These are phyloP conservation scores for Pipistrellus pipistrellus DNA, from an alignment of 2,797 vertebrate genomes.

Conservation along the genomic window DNA sequence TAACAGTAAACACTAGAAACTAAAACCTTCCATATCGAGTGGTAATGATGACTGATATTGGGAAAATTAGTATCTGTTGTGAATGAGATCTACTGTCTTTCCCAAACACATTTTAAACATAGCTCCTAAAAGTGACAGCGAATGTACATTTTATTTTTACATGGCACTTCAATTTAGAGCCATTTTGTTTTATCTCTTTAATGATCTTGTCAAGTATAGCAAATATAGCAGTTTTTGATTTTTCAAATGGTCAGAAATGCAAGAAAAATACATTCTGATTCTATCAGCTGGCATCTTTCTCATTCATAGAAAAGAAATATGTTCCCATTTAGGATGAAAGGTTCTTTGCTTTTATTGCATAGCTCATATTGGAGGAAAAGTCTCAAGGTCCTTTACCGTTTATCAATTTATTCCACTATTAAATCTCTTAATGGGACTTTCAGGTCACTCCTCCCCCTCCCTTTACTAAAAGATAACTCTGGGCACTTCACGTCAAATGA, in stretches of 20 bases:
- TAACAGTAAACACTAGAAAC: background rate
- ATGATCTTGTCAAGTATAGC: conserved; percentile 45
- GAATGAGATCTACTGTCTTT: background rate
- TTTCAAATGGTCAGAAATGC: conserved; percentile 67
- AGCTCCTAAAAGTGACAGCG: conserved; percentile 5
- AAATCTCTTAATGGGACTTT: conserved; percentile 71
- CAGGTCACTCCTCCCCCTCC: conserved; percentile 58
- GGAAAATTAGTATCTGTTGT: conserved; percentile 22
- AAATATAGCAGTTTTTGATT: conserved; percentile 68
- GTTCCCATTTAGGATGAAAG: conserved; percentile 76
- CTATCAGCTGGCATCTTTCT: conserved; percentile 59
- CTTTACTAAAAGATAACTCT: conserved; percentile 72
- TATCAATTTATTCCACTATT: conserved; percentile 79
- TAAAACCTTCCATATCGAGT: background rate
- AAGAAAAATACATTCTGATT: conserved; percentile 70
- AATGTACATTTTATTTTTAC: conserved; percentile 59
- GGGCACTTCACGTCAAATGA: conserved; percentile 69
- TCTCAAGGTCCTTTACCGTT: conserved; percentile 79
- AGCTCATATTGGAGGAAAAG: conserved; percentile 66
- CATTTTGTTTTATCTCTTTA: conserved; percentile 71
- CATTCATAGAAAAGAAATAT: conserved; percentile 73
- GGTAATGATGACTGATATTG: conserved; percentile 17
- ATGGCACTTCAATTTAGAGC: conserved; percentile 47
- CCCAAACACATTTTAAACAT: conserved; percentile 49
- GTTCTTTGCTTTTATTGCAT: conserved; percentile 76